phyloP scores from a whole-genome alignment of 2,113 vertebrate species.

The Echinops telfairi region DNA sequence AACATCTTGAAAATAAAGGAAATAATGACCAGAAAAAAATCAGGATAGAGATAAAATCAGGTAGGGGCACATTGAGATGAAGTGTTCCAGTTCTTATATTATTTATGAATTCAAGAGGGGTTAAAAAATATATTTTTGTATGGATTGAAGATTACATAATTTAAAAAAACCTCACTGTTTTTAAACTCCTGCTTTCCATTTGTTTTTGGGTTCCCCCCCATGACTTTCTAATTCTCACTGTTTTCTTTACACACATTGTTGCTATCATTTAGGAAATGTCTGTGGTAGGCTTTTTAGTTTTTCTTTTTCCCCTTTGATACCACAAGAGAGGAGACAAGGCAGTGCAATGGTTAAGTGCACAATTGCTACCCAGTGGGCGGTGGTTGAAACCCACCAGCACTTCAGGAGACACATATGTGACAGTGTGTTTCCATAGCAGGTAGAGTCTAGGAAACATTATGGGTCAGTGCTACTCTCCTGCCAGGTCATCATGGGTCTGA shows the following conservation, averaged over 20 bases:
- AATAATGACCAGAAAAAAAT: constrained; percentile 4
- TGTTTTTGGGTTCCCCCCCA: not conserved
- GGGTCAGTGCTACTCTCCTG: not conserved
- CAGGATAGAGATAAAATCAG: not conserved
- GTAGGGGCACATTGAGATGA: not conserved
- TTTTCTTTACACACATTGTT: not conserved
- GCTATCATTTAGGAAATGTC: not conserved
- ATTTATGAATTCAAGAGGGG: not conserved
- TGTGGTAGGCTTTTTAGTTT: not conserved
- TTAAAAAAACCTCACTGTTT: not conserved
- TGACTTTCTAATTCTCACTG: not conserved
- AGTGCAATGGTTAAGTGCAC: not conserved
- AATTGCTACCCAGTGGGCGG: not conserved
- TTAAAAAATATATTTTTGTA: not conserved
- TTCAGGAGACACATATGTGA: not conserved
- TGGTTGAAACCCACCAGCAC: not conserved
- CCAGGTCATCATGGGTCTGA: not conserved
- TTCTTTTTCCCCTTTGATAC: not conserved
- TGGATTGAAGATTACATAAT: not conserved
- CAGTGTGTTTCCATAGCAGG: not conserved
- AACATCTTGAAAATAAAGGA: not conserved
- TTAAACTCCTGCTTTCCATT: not conserved
- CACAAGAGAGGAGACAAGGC: not conserved
- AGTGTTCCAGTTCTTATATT: not conserved
- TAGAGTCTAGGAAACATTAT: not conserved